phyloP scores from a whole-genome alignment of 2,797 vertebrate genomes.

The Borostomias antarcticus region DNA sequence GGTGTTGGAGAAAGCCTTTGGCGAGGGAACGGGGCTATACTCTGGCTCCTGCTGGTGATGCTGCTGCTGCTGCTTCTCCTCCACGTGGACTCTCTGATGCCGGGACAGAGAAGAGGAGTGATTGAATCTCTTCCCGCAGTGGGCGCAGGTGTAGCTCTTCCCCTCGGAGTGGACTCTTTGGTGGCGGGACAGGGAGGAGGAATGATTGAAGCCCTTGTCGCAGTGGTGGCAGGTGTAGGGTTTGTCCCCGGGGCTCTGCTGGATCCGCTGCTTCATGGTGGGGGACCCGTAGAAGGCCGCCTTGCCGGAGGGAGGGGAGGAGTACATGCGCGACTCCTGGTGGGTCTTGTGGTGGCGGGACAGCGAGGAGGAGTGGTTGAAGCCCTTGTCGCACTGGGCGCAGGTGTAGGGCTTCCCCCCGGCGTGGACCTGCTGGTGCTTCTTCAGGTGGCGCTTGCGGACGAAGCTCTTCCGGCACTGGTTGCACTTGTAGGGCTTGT shows the following conservation, averaged over 20 bases:
- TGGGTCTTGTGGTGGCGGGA: constrained; percentile 82
- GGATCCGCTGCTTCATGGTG: constrained; percentile 73
- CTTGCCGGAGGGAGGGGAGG: constrained; percentile 70
- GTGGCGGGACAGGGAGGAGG: constrained; percentile 81
- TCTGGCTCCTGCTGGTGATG: constrained; percentile 59
- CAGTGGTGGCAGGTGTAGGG: constrained; percentile 84
- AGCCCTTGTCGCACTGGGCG: constrained; percentile 83
- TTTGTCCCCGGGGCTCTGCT: constrained; percentile 73
- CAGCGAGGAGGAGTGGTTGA: constrained; percentile 83
- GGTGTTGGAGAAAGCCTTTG: constrained; percentile 77
- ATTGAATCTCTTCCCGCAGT: constrained; percentile 82
- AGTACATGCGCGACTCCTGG: constrained; percentile 76
- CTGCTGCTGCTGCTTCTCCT: constrained; percentile 66
- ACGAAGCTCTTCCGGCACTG: constrained; percentile 85
- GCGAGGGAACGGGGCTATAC: constrained; percentile 71
- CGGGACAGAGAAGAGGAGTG: constrained; percentile 80
- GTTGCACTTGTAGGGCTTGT: constrained; percentile 84
- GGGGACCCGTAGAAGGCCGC: constrained; percentile 67
- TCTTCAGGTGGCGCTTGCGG: constrained; percentile 81
- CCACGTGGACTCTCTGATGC: constrained; percentile 81
- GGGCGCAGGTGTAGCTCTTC: constrained; percentile 78
- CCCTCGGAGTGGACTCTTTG: constrained; percentile 84
- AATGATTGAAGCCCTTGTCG: constrained; percentile 85
- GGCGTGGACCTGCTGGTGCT: constrained; percentile 82
- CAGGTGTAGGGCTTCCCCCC: constrained; percentile 83